These are phyloP conservation scores for Spisula subtruncata DNA, from an alignment of 2,888 invertebrate species.

Conservation along the genomic window DNA sequence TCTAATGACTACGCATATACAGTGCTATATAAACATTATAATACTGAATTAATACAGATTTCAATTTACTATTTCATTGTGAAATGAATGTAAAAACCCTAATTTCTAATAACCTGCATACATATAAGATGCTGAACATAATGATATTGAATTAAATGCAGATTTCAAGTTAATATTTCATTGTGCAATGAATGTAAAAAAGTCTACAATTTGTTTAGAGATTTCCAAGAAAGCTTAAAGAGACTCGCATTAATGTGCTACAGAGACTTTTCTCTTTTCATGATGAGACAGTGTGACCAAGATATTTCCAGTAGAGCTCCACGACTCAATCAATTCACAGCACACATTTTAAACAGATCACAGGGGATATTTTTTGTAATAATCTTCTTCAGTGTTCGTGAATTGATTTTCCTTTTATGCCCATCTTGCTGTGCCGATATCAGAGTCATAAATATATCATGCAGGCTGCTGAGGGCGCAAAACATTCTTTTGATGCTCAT, in stretches of 20 bases:
- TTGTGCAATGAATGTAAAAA: too few relatives aligned
- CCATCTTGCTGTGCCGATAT: conserved; percentile 1
- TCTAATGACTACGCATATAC: too few relatives aligned
- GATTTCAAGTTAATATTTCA: too few relatives aligned
- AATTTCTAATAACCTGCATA: too few relatives aligned
- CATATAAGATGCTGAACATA: too few relatives aligned
- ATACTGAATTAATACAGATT: too few relatives aligned
- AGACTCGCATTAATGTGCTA: background rate
- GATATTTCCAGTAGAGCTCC: background rate
- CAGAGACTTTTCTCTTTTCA: background rate
- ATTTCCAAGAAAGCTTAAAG: background rate
- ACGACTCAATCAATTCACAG: conserved; percentile 12
- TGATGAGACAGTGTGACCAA: background rate
- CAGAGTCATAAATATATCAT: conserved; percentile 15
- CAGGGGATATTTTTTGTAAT: background rate
- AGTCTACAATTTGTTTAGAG: background rate
- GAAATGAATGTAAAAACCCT: too few relatives aligned
- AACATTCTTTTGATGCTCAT: background rate
- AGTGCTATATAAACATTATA: too few relatives aligned
- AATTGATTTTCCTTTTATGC: conserved; percentile 20
- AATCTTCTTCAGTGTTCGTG: background rate
- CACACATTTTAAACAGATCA: conserved; percentile 23
- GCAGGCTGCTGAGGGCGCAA: background rate
- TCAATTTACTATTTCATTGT: too few relatives aligned
- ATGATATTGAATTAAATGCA: too few relatives aligned